phyloP scores from a whole-genome alignment of 2,113 vertebrate genomes.

The Catharus minimus region DNA sequence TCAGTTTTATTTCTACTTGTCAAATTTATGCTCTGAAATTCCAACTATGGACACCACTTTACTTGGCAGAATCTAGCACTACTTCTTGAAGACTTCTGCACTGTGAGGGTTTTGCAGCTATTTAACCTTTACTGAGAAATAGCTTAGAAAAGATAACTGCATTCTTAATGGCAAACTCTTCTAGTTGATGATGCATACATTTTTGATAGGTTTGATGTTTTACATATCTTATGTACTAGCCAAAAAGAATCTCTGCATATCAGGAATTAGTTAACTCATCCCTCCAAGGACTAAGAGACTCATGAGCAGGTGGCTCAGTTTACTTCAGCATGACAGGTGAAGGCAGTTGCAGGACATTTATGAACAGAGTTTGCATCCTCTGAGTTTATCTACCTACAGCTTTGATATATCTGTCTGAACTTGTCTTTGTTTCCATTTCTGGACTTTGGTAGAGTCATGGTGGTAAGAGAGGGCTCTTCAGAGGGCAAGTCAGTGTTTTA shows the following conservation, averaged over 20 bases:
- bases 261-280: not conserved
- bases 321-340: not conserved
- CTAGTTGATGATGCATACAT: not conserved
- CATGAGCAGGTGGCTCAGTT: not conserved
- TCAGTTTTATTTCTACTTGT: constrained; percentile 20
- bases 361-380: not conserved
- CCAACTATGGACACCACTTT: constrained; percentile 1
- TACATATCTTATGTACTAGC: not conserved
- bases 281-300: not conserved
- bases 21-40: constrained; percentile 7
- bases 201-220: not conserved
- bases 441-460: not conserved
- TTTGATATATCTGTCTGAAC: not conserved
- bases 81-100: not conserved
- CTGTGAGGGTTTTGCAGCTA: not conserved
- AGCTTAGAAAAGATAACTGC: not conserved
- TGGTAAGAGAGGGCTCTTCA: not conserved
- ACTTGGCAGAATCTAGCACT: not conserved
- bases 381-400: not conserved
- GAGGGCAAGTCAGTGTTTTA: not conserved
- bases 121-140: not conserved
- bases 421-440: not conserved
- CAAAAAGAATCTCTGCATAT: not conserved
- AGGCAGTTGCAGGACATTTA: not conserved
- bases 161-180: not conserved